Evolutionary conservation across 2,888 invertebrate species (phyloP).

Genomic region (Caenorhabditis sp.): DNA sequence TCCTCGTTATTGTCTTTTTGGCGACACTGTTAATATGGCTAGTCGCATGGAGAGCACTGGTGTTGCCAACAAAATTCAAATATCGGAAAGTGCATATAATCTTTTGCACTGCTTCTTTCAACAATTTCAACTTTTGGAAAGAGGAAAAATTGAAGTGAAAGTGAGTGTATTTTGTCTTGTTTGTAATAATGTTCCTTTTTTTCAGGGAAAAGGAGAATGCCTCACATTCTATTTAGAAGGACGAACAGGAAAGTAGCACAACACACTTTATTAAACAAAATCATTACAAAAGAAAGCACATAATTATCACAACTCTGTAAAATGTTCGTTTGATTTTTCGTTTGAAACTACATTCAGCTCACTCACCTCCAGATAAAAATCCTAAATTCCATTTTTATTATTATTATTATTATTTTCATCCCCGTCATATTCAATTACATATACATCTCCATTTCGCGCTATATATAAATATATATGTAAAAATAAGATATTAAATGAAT

Average conservation of each 20-base stretch:
- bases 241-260: conserved; percentile 28
- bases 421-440: conserved; percentile 4
- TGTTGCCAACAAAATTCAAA: conserved; percentile 67
- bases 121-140: conserved; percentile 61
- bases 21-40: conserved; percentile 68
- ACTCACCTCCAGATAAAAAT: not conserved
- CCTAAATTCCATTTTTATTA: not conserved
- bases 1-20: conserved; percentile 67
- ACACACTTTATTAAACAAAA: not conserved
- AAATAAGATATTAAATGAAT: not conserved
- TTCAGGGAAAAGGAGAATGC: conserved; percentile 69
- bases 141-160: conserved; percentile 69
- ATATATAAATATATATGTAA: not conserved
- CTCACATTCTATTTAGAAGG: conserved; percentile 65
- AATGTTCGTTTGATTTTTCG: not conserved
- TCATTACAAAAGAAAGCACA: not conserved
- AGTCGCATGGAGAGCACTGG: conserved; percentile 69
- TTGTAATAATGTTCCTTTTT: conserved; percentile 3
- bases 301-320: conserved; percentile 5
- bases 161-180: conserved; percentile 17
- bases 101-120: conserved; percentile 67
- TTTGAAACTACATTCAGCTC: not conserved
- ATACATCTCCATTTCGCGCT: not conserved
- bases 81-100: conserved; percentile 65
- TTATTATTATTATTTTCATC: conserved; percentile 2